Conservation (phyloP, 2,888 invertebrate species). For the Pristionchus exspectatus region DNA sequence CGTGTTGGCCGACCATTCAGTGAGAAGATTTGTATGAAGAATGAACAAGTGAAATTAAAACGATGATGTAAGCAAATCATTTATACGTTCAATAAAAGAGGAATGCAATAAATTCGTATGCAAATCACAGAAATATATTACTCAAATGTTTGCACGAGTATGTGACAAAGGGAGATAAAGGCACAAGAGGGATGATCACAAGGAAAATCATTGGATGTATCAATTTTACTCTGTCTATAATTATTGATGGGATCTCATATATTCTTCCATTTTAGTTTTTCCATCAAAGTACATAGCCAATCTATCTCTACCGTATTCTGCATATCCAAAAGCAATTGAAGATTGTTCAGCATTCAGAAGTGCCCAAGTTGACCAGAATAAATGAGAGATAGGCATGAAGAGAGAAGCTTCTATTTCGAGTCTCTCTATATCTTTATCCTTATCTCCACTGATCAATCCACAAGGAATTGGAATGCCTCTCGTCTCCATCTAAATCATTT, state of each 20-base stretch:
- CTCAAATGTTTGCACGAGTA: too few species aligned
- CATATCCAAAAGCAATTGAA: slow-evolving; percentile 65
- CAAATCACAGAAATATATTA: background rate
- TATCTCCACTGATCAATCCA: slow-evolving; percentile 66
- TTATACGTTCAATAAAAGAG: background rate
- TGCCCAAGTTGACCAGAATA: slow-evolving; percentile 71
- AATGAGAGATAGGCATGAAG: slow-evolving; percentile 69
- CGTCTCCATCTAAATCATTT: slow-evolving; percentile 60
- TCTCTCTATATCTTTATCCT: slow-evolving; percentile 60
- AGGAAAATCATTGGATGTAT: background rate
- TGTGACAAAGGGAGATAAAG: slow-evolving; percentile 9
- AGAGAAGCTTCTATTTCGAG: slow-evolving; percentile 64
- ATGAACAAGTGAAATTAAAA: background rate
- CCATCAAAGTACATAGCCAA: slow-evolving; percentile 67
- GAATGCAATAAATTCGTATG: slow-evolving; percentile 2
- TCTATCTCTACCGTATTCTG: slow-evolving; percentile 67
- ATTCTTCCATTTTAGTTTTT: slow-evolving; percentile 64
- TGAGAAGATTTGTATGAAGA: background rate
- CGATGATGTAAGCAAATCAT: background rate
- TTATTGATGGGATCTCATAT: slow-evolving; percentile 47
- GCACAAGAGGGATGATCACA: background rate
- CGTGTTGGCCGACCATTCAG: background rate
- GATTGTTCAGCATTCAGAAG: slow-evolving; percentile 69
- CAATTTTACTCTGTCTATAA: too few species aligned
- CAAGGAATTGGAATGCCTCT: slow-evolving; percentile 64